Evolutionary conservation across 2,113 vertebrate genomes (phyloP).

Genomic region (Mesembrinibis cayennensis): DNA sequence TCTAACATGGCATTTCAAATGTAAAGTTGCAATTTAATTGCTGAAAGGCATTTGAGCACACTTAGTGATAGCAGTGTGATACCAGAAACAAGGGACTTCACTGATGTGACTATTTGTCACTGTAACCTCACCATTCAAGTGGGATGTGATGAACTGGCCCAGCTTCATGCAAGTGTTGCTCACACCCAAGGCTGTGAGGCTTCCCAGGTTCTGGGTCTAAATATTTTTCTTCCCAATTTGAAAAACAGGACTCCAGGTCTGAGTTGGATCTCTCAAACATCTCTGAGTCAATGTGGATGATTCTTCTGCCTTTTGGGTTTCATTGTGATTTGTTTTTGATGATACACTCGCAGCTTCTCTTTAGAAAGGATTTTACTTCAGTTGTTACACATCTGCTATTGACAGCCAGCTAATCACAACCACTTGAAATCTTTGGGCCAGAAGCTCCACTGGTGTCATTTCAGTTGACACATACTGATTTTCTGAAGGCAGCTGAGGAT

Average conservation of each 20-base stretch:
- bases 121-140: not conserved
- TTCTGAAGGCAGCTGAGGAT: not conserved
- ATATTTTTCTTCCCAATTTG: not conserved
- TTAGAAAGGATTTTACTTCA: not conserved
- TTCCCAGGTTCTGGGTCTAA: not conserved
- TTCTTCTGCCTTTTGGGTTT: not conserved
- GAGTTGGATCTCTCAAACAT: not conserved
- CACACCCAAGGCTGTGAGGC: not conserved
- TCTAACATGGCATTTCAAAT: not conserved
- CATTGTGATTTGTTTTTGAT: not conserved
- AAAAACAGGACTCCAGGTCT: not conserved
- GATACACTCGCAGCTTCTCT: not conserved
- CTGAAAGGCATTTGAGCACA: not conserved
- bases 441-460: not conserved
- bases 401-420: not conserved
- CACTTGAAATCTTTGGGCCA: slow-evolving; percentile 28
- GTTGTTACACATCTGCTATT: not conserved
- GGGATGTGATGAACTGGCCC: not conserved
- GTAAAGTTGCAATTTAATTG: not conserved
- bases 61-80: not conserved
- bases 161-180: not conserved
- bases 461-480: not conserved
- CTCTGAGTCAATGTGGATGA: not conserved
- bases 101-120: not conserved
- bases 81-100: not conserved